Evolutionary conservation across 2,113 vertebrate genomes (phyloP).

Genomic region (Bungarus multicinctus): DNA sequence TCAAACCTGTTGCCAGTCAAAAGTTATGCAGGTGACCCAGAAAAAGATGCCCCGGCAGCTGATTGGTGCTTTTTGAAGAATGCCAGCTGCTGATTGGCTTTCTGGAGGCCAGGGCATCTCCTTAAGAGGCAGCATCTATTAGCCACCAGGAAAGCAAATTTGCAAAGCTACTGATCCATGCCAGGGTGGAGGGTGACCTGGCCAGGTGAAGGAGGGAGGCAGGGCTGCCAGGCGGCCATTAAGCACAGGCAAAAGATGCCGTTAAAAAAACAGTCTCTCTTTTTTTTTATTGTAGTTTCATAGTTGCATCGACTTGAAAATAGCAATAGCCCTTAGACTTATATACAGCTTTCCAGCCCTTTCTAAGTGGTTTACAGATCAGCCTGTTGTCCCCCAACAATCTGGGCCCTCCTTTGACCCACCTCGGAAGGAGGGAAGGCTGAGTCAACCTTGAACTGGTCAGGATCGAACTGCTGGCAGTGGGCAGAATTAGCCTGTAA

Average conservation of each 20-base stretch:
- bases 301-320: not conserved
- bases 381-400: no score
- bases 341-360: no score
- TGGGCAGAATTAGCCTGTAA: no score
- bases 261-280: not conserved
- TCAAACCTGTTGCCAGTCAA: not conserved
- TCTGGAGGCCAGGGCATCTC: rapidly evolving
- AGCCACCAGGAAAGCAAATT: not conserved
- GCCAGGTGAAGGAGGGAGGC: no score
- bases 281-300: not conserved
- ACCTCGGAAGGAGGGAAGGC: no score
- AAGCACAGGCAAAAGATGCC: not conserved
- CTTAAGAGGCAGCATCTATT: not conserved
- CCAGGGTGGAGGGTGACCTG: not conserved
- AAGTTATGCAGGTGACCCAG: not conserved
- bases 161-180: not conserved
- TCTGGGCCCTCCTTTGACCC: no score
- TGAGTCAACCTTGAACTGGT: no score
- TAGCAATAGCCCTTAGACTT: no score
- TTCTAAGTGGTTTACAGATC: no score
- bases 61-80: slow-evolving; percentile 19
- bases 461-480: no score
- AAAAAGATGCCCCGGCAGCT: rapidly evolving
- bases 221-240: not conserved
- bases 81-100: rapidly evolving